Percentiles rank a stretch among this genome's conserved stretches.
These are phyloP conservation scores for Drosophila diplacantha DNA, from an alignment of 2,888 invertebrate genomes.

Conservation along the genomic window DNA sequence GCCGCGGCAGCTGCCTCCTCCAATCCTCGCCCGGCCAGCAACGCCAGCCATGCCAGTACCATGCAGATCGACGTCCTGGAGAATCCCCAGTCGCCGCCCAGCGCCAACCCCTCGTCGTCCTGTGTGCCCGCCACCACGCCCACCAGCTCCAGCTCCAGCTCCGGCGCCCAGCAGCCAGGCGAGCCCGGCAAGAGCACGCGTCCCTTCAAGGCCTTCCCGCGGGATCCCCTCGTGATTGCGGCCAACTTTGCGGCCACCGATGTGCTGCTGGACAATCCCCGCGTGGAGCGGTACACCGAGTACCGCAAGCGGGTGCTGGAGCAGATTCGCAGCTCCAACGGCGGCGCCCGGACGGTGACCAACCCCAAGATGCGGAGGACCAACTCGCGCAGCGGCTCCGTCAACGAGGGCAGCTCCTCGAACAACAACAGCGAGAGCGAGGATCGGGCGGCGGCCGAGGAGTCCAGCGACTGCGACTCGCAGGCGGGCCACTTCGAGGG, in stretches of 20 bases:
- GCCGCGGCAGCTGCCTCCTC: conserved; percentile 41
- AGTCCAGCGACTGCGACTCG: conserved; percentile 75
- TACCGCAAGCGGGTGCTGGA: conserved; percentile 83
- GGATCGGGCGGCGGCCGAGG: conserved; percentile 73
- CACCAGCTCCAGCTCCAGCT: conserved; percentile 36
- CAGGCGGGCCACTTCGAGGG: conserved; percentile 69
- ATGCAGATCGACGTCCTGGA: conserved; percentile 60
- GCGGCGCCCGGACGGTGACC: conserved; percentile 79
- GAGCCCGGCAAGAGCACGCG: conserved; percentile 78
- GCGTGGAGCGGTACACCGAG: conserved; percentile 84
- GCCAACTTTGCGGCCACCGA: conserved; percentile 80
- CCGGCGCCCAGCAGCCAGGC: conserved; percentile 18
- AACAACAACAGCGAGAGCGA: conserved; percentile 75
- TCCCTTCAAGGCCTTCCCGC: conserved; percentile 86
- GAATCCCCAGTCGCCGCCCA: conserved; percentile 42
- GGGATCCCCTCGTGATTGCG: conserved; percentile 82
- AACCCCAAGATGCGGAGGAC: conserved; percentile 87
- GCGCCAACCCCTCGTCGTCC: conserved; percentile 21
- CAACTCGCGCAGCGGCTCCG: conserved; percentile 71
- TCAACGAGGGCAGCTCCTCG: conserved; percentile 68
- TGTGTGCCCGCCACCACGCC: conserved; percentile 40
- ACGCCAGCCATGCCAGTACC: conserved; percentile 54
- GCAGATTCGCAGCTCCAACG: conserved; percentile 83
- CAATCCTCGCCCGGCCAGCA: conserved; percentile 51
- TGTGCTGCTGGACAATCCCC: conserved; percentile 79